A percentile compares a stretch with the other conserved stretches of the same genome.
These are phyloP conservation scores for Subanguina moxae DNA, from an alignment of 1,140 invertebrate genomes.

Conservation along the genomic window DNA sequence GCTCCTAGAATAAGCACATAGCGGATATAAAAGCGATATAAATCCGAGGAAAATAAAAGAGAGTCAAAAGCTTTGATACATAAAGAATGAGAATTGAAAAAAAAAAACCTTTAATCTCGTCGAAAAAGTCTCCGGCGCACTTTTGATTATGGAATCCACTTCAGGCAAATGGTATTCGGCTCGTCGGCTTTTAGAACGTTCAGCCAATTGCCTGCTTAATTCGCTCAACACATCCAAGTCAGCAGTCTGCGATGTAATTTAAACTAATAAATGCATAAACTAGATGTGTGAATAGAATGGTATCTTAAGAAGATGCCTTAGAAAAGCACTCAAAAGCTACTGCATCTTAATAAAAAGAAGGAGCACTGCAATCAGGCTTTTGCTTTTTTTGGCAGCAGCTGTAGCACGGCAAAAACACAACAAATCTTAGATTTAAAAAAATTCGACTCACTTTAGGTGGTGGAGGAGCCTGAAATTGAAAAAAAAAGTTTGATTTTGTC, in stretches of 20 bases:
- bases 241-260: neutral
- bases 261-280: no score
- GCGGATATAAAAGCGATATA: no score
- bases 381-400: no score
- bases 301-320: no score
- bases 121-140: slow-evolving; percentile 40
- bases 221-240: slow-evolving; percentile 47
- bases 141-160: slow-evolving; percentile 29
- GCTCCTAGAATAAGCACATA: slow-evolving; percentile 38
- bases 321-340: no score
- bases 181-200: slow-evolving; percentile 40
- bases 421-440: neutral
- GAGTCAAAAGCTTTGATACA: neutral
- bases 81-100: neutral
- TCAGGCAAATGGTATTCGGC: slow-evolving; percentile 24
- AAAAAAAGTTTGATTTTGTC: neutral
- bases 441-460: slow-evolving; percentile 1
- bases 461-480: slow-evolving; percentile 4
- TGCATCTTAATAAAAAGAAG: no score
- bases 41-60: no score
- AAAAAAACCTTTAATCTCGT: slow-evolving; percentile 28
- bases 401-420: neutral
- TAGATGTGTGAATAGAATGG: no score
- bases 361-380: no score
- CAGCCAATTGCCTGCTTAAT: slow-evolving; percentile 40